Evolutionary conservation across 2,797 vertebrate genomes (phyloP).

Genomic region (Melanotaenia nigrans): DNA sequence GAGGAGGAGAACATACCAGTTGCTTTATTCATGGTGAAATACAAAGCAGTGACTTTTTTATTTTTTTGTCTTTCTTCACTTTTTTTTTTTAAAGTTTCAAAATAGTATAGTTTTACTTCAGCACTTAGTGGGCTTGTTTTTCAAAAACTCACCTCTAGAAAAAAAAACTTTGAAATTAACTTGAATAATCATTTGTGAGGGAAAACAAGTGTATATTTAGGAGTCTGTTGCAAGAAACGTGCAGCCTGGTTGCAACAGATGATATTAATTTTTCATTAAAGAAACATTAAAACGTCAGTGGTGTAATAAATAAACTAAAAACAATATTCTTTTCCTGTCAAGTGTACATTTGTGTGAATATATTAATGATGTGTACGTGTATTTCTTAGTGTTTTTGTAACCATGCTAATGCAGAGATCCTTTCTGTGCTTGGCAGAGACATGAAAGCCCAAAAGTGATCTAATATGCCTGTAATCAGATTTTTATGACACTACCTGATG

Average conservation of each 20-base stretch:
- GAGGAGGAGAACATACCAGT: background rate
- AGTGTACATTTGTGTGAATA: background rate
- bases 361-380: background rate
- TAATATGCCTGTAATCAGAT: conserved; percentile 70
- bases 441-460: conserved; percentile 47
- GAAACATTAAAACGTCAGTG: conserved; percentile 1
- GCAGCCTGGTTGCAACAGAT: background rate
- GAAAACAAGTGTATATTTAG: background rate
- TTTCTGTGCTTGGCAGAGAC: conserved; percentile 43
- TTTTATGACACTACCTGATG: conserved; percentile 76
- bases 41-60: background rate
- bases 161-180: background rate
- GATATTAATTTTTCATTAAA: background rate
- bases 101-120: background rate
- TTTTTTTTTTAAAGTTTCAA: background rate
- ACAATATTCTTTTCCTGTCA: background rate
- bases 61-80: background rate
- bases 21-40: conserved; percentile 4
- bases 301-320: background rate
- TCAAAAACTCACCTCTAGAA: background rate
- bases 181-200: background rate
- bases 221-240: background rate
- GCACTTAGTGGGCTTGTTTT: background rate
- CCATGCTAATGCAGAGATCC: conserved; percentile 55
- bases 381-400: conserved; percentile 3